Conservation (phyloP, 2,888 invertebrate species). For the Alloscopus bannaensis region DNA sequence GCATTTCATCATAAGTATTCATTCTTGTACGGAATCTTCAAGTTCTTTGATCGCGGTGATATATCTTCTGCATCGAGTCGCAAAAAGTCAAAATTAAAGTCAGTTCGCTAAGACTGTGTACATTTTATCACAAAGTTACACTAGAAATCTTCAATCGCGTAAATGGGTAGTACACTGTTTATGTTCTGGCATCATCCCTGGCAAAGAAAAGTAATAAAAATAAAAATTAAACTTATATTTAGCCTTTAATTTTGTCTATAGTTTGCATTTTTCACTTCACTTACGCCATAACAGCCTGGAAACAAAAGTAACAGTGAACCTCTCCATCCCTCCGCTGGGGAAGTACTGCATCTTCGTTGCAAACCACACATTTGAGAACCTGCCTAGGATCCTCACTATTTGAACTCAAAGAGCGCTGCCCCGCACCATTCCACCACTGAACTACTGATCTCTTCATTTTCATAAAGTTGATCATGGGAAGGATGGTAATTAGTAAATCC, state of each 20-base stretch:
- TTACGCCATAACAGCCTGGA: conserved; percentile 49
- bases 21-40: no score
- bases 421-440: neutral
- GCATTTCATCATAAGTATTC: no score
- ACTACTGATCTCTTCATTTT: conserved; percentile 55
- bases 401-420: neutral
- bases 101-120: no score
- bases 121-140: no score
- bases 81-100: no score
- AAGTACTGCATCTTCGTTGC: conserved; percentile 67
- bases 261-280: no score
- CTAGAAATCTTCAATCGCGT: no score
- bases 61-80: no score
- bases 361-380: conserved; percentile 57
- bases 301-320: conserved; percentile 67
- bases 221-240: no score
- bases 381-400: neutral
- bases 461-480: conserved; percentile 68
- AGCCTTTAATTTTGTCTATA: no score
- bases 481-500: conserved; percentile 67
- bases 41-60: no score
- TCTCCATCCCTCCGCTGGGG: conserved; percentile 56
- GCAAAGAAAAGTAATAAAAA: neutral
- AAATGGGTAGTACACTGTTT: no score
- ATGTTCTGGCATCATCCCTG: neutral